Conservation (phyloP, 2,888 invertebrate species). For the Celastrina argiolus region DNA sequence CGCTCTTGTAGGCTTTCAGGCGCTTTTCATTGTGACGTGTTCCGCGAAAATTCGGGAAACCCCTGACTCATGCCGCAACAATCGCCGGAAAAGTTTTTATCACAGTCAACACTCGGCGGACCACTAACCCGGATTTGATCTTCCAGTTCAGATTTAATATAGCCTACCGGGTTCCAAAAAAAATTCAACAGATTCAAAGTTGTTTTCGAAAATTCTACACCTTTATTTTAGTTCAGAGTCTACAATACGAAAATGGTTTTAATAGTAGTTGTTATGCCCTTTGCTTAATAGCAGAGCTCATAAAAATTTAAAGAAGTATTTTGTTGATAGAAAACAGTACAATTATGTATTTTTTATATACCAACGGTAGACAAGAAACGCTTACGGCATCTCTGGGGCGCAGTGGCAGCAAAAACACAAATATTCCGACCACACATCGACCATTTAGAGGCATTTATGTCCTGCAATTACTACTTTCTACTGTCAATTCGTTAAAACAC, state of each 20-base stretch:
- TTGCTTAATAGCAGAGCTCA: too few species aligned
- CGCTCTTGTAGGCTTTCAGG: conserved; percentile 66
- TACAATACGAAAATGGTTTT: too few species aligned
- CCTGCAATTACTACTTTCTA: conserved; percentile 31
- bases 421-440: conserved; percentile 23
- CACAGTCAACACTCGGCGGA: conserved; percentile 14
- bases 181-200: too few species aligned
- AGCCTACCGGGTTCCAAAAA: background rate
- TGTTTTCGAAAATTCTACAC: too few species aligned
- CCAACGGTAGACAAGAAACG: background rate
- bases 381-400: background rate
- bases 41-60: conserved; percentile 66
- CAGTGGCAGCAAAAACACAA: background rate
- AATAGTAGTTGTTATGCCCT: too few species aligned
- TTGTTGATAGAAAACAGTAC: too few species aligned
- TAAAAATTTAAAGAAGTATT: too few species aligned
- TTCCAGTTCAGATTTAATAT: background rate
- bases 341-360: too few species aligned
- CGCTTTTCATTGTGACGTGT: conserved; percentile 39
- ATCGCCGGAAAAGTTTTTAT: conserved; percentile 34
- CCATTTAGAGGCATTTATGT: conserved; percentile 30
- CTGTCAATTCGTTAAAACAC: conserved; percentile 24
- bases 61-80: conserved; percentile 64
- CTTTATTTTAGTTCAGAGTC: too few species aligned
- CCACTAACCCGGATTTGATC: conserved; percentile 1